phyloP scores from a whole-genome alignment of 2,113 vertebrate genomes.

The Phyllostomus hastatus region DNA sequence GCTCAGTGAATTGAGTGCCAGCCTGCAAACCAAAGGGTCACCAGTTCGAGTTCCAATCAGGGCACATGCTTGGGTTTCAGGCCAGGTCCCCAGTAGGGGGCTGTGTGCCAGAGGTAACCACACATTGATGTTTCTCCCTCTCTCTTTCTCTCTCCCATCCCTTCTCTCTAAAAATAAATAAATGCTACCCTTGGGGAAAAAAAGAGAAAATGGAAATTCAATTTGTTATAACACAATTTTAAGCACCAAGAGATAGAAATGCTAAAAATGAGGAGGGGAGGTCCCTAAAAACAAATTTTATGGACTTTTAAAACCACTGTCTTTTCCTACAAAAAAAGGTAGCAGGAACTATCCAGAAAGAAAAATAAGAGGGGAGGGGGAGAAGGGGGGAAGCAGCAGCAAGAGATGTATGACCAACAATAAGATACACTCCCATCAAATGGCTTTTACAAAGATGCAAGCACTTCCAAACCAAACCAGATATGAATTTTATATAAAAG shows the following conservation, averaged over 20 bases:
- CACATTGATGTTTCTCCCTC: too few species aligned
- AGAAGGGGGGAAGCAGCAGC: background rate
- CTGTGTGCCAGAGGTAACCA: too few species aligned
- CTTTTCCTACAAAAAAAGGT: background rate
- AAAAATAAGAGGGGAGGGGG: background rate
- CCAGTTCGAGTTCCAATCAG: too few species aligned
- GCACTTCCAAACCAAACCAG: background rate
- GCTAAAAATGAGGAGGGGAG: background rate
- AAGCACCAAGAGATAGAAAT: conserved; percentile 18
- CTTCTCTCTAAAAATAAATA: too few species aligned
- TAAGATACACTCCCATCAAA: background rate
- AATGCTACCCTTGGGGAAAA: background rate
- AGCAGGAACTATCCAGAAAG: conserved; percentile 29
- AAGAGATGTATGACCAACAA: background rate
- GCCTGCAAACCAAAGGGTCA: too few species aligned
- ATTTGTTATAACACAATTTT: conserved; percentile 21
- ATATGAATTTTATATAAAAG: conserved; percentile 39
- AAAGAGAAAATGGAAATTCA: background rate
- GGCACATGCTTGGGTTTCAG: too few species aligned
- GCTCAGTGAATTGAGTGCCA: too few species aligned
- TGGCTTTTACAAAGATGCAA: background rate
- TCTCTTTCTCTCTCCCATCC: too few species aligned
- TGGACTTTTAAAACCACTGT: conserved; percentile 44
- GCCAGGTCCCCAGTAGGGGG: too few species aligned
- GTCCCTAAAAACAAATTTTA: background rate